phyloP scores from a whole-genome alignment of 2,113 vertebrate genomes.

The Spilogale gracilis region DNA sequence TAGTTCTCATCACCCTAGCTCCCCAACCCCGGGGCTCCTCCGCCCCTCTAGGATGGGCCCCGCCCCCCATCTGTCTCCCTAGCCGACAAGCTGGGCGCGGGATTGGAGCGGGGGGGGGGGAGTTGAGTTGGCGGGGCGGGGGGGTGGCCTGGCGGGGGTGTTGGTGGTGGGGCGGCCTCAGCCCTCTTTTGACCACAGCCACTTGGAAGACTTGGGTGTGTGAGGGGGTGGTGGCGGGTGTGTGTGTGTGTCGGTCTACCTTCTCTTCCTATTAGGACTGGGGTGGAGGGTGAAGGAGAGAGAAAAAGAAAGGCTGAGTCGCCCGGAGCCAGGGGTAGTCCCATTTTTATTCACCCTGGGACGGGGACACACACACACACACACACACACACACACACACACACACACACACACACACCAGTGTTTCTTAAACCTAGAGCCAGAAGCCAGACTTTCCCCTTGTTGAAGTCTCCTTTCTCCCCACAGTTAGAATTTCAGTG shows the following conservation, averaged over 20 bases:
- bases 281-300: neutral
- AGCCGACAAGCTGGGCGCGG: neutral
- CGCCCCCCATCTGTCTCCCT: slow-evolving; percentile 81
- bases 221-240: neutral
- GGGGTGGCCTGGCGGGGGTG: neutral
- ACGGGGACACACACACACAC: neutral
- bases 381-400: neutral
- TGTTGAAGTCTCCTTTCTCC: neutral
- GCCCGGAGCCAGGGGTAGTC: slow-evolving; percentile 5
- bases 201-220: slow-evolving; percentile 71
- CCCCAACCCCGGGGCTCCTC: slow-evolving; percentile 64
- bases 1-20: slow-evolving; percentile 56
- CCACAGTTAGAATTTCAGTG: neutral
- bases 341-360: slow-evolving; percentile 55
- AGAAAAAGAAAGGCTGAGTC: slow-evolving; percentile 51
- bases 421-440: slow-evolving; percentile 2
- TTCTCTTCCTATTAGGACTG: neutral
- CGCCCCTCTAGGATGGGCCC: slow-evolving; percentile 59
- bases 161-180: slow-evolving; percentile 14
- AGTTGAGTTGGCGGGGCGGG: neutral
- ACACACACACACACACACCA: neutral
- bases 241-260: slow-evolving; percentile 2
- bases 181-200: slow-evolving; percentile 49
- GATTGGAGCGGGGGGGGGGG: no score
- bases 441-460: neutral